Conservation (phyloP, 2,113 vertebrate genomes). For the Gnathonemus echidnorhynchus region DNA sequence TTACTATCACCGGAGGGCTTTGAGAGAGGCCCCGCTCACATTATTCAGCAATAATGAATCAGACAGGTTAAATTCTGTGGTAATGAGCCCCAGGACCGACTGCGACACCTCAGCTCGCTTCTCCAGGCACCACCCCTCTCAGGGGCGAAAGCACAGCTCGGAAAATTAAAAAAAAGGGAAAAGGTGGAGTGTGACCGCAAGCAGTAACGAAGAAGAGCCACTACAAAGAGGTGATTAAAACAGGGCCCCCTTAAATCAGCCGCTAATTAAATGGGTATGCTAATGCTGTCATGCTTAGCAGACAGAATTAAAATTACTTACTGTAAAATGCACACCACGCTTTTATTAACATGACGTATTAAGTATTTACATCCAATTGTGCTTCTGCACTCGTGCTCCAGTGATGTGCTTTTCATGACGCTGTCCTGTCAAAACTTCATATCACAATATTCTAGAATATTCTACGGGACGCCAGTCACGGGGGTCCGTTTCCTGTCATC, state of each 20-base stretch:
- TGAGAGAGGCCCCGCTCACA: conserved; percentile 68
- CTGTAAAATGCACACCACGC: conserved; percentile 97
- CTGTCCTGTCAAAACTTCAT: not conserved
- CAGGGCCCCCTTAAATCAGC: conserved; percentile 86
- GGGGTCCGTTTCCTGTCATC: conserved; percentile 19
- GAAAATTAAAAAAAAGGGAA: conserved; percentile 61
- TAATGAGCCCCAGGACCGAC: conserved; percentile 80
- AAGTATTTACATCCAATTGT: conserved; percentile 80
- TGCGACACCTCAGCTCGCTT: conserved; percentile 78
- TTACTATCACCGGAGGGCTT: conserved; percentile 78
- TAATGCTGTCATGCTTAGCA: conserved; percentile 99
- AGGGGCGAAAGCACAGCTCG: conserved; percentile 57
- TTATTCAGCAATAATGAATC: conserved; percentile 81
- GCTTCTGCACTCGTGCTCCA: conserved; percentile 50
- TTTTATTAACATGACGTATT: conserved; percentile 89
- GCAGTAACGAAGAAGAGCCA: conserved; percentile 79
- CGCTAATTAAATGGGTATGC: conserved; percentile 99
- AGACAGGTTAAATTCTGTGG: conserved; percentile 79
- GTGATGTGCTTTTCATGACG: not conserved
- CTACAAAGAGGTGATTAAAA: conserved; percentile 98
- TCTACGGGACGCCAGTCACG: conserved; percentile 10
- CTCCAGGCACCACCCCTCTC: conserved; percentile 57
- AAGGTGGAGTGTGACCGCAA: conserved; percentile 76
- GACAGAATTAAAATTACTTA: conserved; percentile 99
- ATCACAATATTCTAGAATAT: not conserved